phyloP scores from a whole-genome alignment of 92 coral and sea anemone genomes.

The Epizoanthus ramosus region DNA sequence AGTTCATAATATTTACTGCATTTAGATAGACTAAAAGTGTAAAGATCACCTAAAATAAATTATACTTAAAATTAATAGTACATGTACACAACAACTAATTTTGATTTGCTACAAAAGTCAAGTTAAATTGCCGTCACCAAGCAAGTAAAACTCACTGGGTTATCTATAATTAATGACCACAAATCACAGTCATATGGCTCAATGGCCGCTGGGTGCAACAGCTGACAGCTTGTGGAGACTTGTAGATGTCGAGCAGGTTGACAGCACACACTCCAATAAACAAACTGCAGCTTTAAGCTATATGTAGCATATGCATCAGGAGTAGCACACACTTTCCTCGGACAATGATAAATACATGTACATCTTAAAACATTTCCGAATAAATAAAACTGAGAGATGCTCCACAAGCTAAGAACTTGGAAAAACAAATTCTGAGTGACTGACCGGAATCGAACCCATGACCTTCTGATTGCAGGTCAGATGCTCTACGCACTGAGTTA shows the following conservation, averaged over 20 bases:
- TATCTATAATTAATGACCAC: conserved; percentile 12
- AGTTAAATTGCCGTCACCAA: conserved; percentile 26
- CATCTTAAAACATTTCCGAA: too few relatives aligned
- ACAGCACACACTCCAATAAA: not conserved
- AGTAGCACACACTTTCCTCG: conserved; percentile 12
- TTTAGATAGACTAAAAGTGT: too few relatives aligned
- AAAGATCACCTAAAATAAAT: too few relatives aligned
- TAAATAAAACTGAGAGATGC: too few relatives aligned
- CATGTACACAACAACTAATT: not conserved
- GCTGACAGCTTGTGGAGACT: not conserved
- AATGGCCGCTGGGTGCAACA: not conserved
- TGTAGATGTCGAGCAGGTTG: not conserved
- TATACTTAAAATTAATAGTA: too few relatives aligned
- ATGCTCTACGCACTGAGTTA: too few relatives aligned
- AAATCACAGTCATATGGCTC: conserved; percentile 8
- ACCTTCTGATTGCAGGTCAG: too few relatives aligned
- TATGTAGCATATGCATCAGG: not conserved
- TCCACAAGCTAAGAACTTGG: too few relatives aligned
- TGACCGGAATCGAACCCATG: too few relatives aligned
- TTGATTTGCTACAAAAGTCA: conserved; percentile 21
- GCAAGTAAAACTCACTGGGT: conserved; percentile 12
- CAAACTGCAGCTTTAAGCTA: conserved; percentile 5
- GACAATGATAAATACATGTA: not conserved
- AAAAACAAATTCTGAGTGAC: too few relatives aligned
- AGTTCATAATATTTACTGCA: too few relatives aligned